A percentile compares a stretch with the other conserved stretches of the same genome.
phyloP scores from a whole-genome alignment of 30 jellyfish, hydroid and myxozoan species.

The Aurelia sp. region DNA sequence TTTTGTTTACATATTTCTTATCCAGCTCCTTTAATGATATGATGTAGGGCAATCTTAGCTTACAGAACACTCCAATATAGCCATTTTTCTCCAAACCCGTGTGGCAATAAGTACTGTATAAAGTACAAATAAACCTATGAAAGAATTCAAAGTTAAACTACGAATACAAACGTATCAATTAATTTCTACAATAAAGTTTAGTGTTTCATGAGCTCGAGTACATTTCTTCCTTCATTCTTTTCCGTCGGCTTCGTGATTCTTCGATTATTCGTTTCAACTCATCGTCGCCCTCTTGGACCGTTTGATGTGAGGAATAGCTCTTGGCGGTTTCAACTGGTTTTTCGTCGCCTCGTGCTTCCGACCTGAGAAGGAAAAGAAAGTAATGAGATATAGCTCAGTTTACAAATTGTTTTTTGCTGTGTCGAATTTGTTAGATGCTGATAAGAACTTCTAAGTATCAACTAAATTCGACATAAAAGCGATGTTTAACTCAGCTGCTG shows the following conservation, averaged over 20 bases:
- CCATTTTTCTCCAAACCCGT: too few relatives aligned
- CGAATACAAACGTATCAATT: too few relatives aligned
- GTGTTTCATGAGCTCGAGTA: constrained; percentile 71
- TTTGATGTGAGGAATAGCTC: constrained; percentile 53
- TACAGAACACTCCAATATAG: too few relatives aligned
- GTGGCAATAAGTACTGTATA: not conserved
- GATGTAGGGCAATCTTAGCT: too few relatives aligned
- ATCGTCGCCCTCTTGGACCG: constrained; percentile 75
- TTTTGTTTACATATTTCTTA: too few relatives aligned
- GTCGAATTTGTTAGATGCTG: too few relatives aligned
- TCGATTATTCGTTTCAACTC: constrained; percentile 82
- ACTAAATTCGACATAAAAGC: too few relatives aligned
- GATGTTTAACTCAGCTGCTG: too few relatives aligned
- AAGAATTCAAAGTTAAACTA: too few relatives aligned
- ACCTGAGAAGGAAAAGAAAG: not conserved
- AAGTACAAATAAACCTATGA: not conserved
- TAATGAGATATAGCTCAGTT: not conserved
- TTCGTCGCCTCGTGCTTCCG: constrained; percentile 43
- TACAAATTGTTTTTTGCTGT: too few relatives aligned
- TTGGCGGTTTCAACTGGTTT: constrained; percentile 34
- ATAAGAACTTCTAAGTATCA: too few relatives aligned
- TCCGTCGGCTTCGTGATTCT: constrained; percentile 77
- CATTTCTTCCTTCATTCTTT: constrained; percentile 83
- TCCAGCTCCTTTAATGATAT: too few relatives aligned
- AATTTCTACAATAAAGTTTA: not conserved